These are phyloP conservation scores for Triplophysa tibetana DNA, from an alignment of 2,113 vertebrate species.

Conservation along the genomic window DNA sequence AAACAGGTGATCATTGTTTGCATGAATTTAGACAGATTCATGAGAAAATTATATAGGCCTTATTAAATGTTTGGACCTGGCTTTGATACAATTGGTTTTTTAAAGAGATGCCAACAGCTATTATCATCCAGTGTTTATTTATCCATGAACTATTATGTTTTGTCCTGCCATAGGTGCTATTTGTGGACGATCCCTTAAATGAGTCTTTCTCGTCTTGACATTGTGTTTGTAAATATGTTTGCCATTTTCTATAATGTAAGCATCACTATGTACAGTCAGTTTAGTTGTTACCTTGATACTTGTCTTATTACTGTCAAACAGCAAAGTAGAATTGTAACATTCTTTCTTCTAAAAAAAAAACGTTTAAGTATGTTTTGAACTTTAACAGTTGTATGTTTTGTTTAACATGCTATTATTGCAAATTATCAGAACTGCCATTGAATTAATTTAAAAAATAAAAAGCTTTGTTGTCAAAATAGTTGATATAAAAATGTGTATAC, in stretches of 20 bases:
- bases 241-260: neutral
- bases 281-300: constrained; percentile 9
- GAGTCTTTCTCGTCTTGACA: constrained; percentile 19
- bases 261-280: constrained; percentile 29
- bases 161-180: constrained; percentile 46
- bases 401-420: constrained; percentile 18
- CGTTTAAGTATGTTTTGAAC: neutral
- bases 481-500: neutral
- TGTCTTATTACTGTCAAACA: constrained; percentile 5
- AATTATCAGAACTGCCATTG: constrained; percentile 23
- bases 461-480: constrained; percentile 23
- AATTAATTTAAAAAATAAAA: constrained; percentile 33
- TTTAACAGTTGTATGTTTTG: constrained; percentile 9
- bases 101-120: constrained; percentile 20
- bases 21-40: constrained; percentile 19
- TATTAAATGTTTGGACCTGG: constrained; percentile 7
- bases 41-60: constrained; percentile 1
- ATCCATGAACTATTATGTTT: constrained; percentile 13
- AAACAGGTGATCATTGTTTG: constrained; percentile 12
- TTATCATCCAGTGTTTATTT: constrained; percentile 25
- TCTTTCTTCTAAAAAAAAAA: neutral
- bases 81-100: constrained; percentile 33
- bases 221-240: constrained; percentile 40
- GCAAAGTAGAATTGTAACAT: neutral
- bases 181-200: constrained; percentile 5